Conservation (phyloP, 2,888 invertebrate genomes). For the Cremastinae sp. region DNA sequence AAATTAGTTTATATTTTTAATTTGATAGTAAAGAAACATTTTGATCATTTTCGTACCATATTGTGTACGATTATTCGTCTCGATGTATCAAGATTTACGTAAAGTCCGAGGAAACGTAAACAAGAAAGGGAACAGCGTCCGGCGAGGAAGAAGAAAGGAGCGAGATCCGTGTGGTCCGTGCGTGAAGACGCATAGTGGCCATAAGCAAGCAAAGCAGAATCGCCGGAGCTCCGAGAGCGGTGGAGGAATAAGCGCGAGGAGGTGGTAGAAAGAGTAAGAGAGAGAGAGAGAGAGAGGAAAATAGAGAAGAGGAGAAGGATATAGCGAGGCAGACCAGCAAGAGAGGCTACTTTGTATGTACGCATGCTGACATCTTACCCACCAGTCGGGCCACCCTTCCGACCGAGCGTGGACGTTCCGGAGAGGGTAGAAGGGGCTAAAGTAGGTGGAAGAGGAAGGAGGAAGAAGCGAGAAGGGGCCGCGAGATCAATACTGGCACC, state of each 20-base stretch:
- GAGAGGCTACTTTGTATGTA: constrained; percentile 80
- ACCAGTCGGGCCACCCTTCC: constrained; percentile 73
- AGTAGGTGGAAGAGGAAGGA: too few species aligned
- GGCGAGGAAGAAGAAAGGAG: constrained; percentile 30
- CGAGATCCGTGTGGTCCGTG: constrained; percentile 55
- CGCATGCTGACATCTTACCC: constrained; percentile 80
- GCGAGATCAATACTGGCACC: constrained; percentile 79
- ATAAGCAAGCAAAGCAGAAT: constrained; percentile 55
- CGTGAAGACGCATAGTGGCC: constrained; percentile 52
- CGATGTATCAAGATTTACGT: constrained; percentile 17
- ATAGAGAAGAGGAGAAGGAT: too few species aligned
- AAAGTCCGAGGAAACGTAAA: constrained; percentile 12
- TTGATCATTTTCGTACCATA: too few species aligned
- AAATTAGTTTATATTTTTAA: too few species aligned
- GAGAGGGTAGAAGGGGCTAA: constrained; percentile 50
- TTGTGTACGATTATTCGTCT: constrained; percentile 6
- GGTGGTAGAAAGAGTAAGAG: too few species aligned
- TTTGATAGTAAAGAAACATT: too few species aligned
- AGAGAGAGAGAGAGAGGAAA: too few species aligned
- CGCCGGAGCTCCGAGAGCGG: constrained; percentile 40
- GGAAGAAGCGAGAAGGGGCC: constrained; percentile 73
- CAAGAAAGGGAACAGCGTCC: constrained; percentile 25
- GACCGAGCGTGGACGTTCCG: constrained; percentile 67
- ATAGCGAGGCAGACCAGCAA: constrained; percentile 49
- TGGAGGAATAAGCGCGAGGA: constrained; percentile 37